Base-by-base conservation (phyloP, 1,140 invertebrate genomes). In the Andricus grossulariae region DNA sequence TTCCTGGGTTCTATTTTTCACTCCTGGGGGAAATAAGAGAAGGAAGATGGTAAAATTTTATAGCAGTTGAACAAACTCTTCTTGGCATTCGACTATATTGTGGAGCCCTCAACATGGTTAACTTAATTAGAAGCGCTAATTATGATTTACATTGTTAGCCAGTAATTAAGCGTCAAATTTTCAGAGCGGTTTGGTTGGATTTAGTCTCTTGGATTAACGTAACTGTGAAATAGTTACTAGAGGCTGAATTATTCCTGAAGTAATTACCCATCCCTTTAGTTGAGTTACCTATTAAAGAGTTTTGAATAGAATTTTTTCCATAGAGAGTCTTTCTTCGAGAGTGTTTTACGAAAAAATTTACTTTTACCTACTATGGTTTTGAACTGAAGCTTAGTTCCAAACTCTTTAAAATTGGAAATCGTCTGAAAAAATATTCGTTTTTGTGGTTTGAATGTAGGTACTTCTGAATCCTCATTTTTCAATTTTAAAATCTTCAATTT, bases 131-230 rank as follows among this genome's bases (percentile, higher is more conserved):
- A 13, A 13, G 16, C 60, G 32, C 39, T 66, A 66, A 66, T 66
- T 39, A 32, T n/a, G 60, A 66, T 66, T 66, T 66, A 66, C 60
- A 66, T 66, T 66, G 25, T 66, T 16, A 39, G 16, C 21, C 25
- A 39, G 60, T 66, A 39, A 66, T 66, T 10, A 66, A 32, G 25
- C 60, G n/a, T 66, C 16, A 39, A 66, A 66, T 66, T 66, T 66
- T n/a, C 25, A 66, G 25, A 39, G 39, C 25, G 0, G 39, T 45
- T n/a, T 16, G 21, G 32, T 12, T 32, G 60, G 12, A 25, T 12
- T 32, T 39, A 16, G 15, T 66, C 21, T 10, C 55, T 11, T 60
- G 21, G 11, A 60, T 32, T 39, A 66, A 66, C 13, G 13, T 39
- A 66, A 45, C 5, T 66, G 32, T 39, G 60, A 66, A 66, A 66